Conservation (phyloP, 2,888 invertebrate species). For the Seira sanloemensis region DNA sequence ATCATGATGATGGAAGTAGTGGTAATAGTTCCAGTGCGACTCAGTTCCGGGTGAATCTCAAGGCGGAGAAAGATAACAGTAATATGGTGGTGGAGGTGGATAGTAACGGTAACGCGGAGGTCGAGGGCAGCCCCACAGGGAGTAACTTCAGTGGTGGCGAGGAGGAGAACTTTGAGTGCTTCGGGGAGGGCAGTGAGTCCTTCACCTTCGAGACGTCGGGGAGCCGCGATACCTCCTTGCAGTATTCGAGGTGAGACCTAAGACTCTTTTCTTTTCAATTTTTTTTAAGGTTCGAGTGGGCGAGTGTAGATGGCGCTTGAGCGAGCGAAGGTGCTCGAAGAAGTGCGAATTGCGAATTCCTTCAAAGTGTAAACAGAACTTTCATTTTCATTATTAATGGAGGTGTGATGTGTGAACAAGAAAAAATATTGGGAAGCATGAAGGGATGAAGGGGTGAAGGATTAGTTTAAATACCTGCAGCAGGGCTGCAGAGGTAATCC, state of each 20-base stretch:
- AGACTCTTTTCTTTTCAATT: constrained; percentile 27
- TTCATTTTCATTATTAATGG: not conserved
- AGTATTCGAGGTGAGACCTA: constrained; percentile 52
- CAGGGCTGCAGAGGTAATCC: too few species aligned
- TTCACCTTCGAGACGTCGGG: constrained; percentile 75
- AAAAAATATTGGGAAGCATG: not conserved
- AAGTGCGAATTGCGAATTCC: not conserved
- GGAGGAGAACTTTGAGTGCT: constrained; percentile 87
- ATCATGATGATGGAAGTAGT: not conserved
- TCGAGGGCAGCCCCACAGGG: not conserved
- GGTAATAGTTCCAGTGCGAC: not conserved
- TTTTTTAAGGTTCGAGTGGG: not conserved
- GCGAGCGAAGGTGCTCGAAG: too few species aligned
- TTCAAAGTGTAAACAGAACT: not conserved
- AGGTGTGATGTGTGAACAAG: not conserved
- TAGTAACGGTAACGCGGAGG: not conserved
- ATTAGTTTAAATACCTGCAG: too few species aligned
- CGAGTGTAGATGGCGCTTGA: not conserved
- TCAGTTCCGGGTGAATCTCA: not conserved
- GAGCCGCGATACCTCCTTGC: constrained; percentile 55
- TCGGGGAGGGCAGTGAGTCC: constrained; percentile 82
- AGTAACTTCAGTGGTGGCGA: constrained; percentile 46
- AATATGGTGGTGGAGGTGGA: constrained; percentile 1
- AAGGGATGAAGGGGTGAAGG: too few species aligned
- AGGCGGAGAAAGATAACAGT: not conserved